Evolutionary conservation across 2,797 vertebrate genomes (phyloP), one percentile per base, ranked within the genome.

Genomic region (Simalia tracyae): DNA sequence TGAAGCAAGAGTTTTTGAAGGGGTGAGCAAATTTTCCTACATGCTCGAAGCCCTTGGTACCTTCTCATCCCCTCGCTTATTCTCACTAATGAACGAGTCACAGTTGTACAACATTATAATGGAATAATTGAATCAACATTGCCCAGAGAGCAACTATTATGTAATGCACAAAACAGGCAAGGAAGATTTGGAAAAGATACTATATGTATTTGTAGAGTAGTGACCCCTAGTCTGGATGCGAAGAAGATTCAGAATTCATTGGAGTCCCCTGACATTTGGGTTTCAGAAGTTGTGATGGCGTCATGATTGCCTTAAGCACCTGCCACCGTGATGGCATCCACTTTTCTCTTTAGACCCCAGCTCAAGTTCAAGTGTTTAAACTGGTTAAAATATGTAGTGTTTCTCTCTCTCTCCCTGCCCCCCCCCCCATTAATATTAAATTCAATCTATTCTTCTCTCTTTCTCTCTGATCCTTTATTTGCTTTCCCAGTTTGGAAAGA

Each of bases 81-180:
- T 96, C 89, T 91, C 89, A 90, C 26, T 93, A 95, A 95, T 95
- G 95, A 95, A 96, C 93, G 93, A 91, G 89, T 93, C 95, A 95
- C 96, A 24, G 42, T 63, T 88, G 95, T 94, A 85, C 93, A 93
- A 89, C 89, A 87, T 94, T 93, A 86, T 2, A 94, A 94, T 96
- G 95, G 72, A 93, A 91, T 59, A 86, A 24, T 94, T 95, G 95
- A 93, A 95, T 94, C 94, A 4, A 54, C 89, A 92, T 90, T 92
- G 68, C 68, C 68, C 68, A 19, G 68, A 72, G 15, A 72, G 31
- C 31, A 72, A 31, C n/a, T 72, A 36, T 72, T 36, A 36, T 72
- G 66, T 36, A 59, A 22, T 19, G 36, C 66, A 14, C 57, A 76
- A 10, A 72, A 87, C 24, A 24, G 57, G 31, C n/a, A 72, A 72